These are phyloP conservation scores for Hetaerina americana DNA, from an alignment of 1,140 invertebrate genomes.

Conservation along the genomic window DNA sequence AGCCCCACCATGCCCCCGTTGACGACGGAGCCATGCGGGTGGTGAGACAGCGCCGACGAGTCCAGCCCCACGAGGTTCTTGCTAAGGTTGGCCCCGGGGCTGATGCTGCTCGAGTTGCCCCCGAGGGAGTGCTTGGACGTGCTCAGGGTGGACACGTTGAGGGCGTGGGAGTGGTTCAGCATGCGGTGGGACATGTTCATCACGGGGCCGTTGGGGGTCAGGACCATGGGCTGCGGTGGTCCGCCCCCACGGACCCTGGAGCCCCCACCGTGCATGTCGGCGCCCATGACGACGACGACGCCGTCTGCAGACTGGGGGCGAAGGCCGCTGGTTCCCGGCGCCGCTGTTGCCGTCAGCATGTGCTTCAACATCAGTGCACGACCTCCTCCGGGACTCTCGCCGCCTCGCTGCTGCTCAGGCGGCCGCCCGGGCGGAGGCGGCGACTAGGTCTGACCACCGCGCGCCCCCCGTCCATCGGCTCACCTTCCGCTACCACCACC, in stretches of 20 bases:
- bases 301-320: not conserved
- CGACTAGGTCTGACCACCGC: no score
- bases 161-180: slow-evolving; percentile 33
- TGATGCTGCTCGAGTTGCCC: slow-evolving; percentile 38
- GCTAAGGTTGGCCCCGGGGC: slow-evolving; percentile 25
- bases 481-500: no score
- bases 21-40: slow-evolving; percentile 8
- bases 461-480: no score
- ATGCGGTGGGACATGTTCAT: slow-evolving; percentile 8
- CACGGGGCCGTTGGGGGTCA: not conserved
- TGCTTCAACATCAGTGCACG: not conserved
- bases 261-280: not conserved
- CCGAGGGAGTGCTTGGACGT: slow-evolving; percentile 59
- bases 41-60: not conserved
- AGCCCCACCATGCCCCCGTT: not conserved
- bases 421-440: not conserved
- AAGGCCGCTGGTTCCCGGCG: no score
- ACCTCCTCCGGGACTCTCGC: not conserved
- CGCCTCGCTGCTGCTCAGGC: not conserved
- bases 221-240: not conserved
- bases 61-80: slow-evolving; percentile 6
- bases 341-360: not conserved
- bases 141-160: slow-evolving; percentile 54
- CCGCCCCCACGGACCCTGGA: not conserved
- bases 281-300: not conserved